phyloP scores from a whole-genome alignment of 2,888 invertebrate species.

The Pomacea canaliculata region DNA sequence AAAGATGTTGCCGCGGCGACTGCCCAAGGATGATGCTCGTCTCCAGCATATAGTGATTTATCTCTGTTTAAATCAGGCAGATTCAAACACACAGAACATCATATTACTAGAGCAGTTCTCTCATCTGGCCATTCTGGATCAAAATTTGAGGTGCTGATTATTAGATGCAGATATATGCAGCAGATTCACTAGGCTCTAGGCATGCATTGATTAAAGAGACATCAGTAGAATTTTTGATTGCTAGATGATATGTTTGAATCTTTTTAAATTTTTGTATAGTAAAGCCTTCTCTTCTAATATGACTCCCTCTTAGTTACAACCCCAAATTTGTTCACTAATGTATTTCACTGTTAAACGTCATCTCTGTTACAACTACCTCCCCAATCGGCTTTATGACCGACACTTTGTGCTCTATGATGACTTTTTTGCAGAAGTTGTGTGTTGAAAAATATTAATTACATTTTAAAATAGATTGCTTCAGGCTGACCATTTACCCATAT shows the following conservation, averaged over 20 bases:
- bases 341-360: too few species aligned
- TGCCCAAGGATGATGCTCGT: slow-evolving; percentile 58
- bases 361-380: too few species aligned
- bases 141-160: slow-evolving; percentile 47
- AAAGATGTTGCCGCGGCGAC: slow-evolving; percentile 29
- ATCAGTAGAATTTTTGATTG: neutral
- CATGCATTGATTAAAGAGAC: neutral
- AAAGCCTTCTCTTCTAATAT: too few species aligned
- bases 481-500: too few species aligned
- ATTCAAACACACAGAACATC: slow-evolving; percentile 38
- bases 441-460: too few species aligned
- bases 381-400: too few species aligned
- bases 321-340: too few species aligned
- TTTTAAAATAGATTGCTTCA: too few species aligned
- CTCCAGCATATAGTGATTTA: slow-evolving; percentile 64
- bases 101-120: slow-evolving; percentile 66
- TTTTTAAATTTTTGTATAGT: neutral
- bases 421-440: too few species aligned
- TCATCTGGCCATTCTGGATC: slow-evolving; percentile 46
- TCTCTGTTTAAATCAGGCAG: slow-evolving; percentile 44
- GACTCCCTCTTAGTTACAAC: too few species aligned
- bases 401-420: too few species aligned
- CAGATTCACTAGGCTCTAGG: neutral
- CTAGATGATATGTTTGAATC: neutral
- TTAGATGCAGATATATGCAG: too few species aligned